Percentiles rank a stretch among this genome's conserved stretches.
phyloP scores from a whole-genome alignment of 1,140 invertebrate species.

The Nebria ingens region DNA sequence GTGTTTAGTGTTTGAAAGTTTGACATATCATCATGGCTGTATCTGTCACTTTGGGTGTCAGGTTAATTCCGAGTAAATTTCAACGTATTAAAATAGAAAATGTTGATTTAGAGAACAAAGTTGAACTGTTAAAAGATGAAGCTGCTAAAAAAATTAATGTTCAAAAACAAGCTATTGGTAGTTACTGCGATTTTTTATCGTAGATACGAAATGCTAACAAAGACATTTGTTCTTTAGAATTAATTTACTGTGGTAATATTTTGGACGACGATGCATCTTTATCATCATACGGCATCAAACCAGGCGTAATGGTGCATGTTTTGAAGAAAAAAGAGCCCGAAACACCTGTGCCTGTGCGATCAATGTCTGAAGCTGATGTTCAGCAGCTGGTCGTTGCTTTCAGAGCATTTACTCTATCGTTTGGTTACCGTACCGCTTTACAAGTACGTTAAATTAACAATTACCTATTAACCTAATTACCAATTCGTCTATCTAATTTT shows the following conservation, averaged over 20 bases:
- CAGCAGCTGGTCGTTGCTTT: constrained; percentile 38
- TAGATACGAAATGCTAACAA: constrained; percentile 8
- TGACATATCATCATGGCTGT: not conserved
- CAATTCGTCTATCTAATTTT: too few species aligned
- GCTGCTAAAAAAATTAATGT: constrained; percentile 36
- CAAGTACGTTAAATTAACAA: constrained; percentile 30
- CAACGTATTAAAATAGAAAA: constrained; percentile 38
- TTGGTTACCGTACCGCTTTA: constrained; percentile 36
- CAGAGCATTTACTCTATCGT: constrained; percentile 36
- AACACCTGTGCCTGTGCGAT: constrained; percentile 20
- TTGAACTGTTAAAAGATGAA: constrained; percentile 36
- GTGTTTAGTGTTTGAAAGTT: too few species aligned
- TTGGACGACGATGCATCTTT: constrained; percentile 40
- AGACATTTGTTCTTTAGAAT: constrained; percentile 32
- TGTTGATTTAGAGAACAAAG: constrained; percentile 41
- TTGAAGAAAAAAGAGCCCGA: constrained; percentile 36
- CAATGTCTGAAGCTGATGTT: constrained; percentile 35
- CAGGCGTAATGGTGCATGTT: constrained; percentile 42
- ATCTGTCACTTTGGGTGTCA: constrained; percentile 25
- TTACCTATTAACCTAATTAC: too few species aligned
- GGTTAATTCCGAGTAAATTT: constrained; percentile 29
- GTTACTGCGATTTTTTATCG: too few species aligned
- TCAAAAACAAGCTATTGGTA: constrained; percentile 38
- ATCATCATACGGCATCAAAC: constrained; percentile 39
- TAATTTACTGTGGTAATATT: constrained; percentile 42